A percentile compares a stretch with the other conserved stretches of the same genome.
Evolutionary conservation across 2,888 invertebrate species (phyloP).

Genomic region (Chrysolina haemoptera): DNA sequence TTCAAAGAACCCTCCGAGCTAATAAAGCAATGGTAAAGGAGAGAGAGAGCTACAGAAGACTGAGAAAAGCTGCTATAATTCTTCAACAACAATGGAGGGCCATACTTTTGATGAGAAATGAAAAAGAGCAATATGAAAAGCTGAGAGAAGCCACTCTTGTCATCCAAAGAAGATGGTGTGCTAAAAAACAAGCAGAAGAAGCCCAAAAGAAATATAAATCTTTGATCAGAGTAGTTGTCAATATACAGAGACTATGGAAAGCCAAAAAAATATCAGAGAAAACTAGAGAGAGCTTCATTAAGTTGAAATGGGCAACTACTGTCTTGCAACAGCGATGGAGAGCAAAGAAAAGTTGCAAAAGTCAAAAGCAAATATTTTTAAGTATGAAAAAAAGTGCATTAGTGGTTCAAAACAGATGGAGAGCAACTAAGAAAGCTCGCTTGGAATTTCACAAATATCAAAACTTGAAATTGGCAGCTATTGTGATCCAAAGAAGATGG

Average conservation of each 20-base stretch:
- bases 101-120: conserved; percentile 41
- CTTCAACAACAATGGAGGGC: conserved; percentile 66
- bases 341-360: conserved; percentile 54
- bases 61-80: conserved; percentile 60
- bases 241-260: conserved; percentile 56
- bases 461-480: conserved; percentile 47
- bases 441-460: conserved; percentile 50
- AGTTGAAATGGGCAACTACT: conserved; percentile 34
- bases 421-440: conserved; percentile 56
- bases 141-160: conserved; percentile 61
- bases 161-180: conserved; percentile 66
- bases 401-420: conserved; percentile 62
- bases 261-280: conserved; percentile 41
- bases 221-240: conserved; percentile 49
- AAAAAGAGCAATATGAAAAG: conserved; percentile 58
- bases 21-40: conserved; percentile 55
- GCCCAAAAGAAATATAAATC: conserved; percentile 51
- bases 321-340: conserved; percentile 56
- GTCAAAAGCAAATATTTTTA: conserved; percentile 49
- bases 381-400: conserved; percentile 46
- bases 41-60: conserved; percentile 60
- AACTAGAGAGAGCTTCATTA: conserved; percentile 33
- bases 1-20: conserved; percentile 63
- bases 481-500: conserved; percentile 54
- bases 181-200: conserved; percentile 52